phyloP scores from a whole-genome alignment of 2,888 invertebrate species.

The Criorhina ranunculi region DNA sequence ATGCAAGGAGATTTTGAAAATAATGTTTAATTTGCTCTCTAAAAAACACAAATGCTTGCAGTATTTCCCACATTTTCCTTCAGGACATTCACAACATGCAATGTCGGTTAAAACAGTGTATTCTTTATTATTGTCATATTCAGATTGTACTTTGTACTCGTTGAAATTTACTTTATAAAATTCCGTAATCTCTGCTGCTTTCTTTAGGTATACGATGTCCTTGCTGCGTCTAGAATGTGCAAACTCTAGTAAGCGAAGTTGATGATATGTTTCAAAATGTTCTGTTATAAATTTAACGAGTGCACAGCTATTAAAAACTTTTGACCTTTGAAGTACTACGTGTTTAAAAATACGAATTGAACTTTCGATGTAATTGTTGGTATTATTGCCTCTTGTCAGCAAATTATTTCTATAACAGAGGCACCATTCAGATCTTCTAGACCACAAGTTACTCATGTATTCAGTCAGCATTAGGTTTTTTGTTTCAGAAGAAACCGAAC shows the following conservation, averaged over 20 bases:
- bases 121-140: not conserved
- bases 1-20: no score
- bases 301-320: no score
- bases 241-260: constrained; percentile 3
- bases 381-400: constrained; percentile 5
- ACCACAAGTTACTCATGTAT: constrained; percentile 3
- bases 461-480: not conserved
- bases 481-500: constrained; percentile 2
- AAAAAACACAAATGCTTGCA: not conserved
- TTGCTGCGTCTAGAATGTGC: constrained; percentile 11
- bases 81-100: not conserved
- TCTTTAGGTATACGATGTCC: constrained; percentile 2
- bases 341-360: not conserved
- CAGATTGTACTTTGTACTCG: constrained; percentile 4
- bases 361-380: not conserved
- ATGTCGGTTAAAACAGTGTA: not conserved
- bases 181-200: constrained; percentile 2
- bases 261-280: constrained; percentile 3
- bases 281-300: no score
- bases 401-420: constrained; percentile 2
- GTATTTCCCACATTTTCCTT: not conserved
- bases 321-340: not conserved
- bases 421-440: constrained; percentile 9
- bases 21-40: not conserved
- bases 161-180: constrained; percentile 9